phyloP scores from a whole-genome alignment of 23 tunicate genomes.

The Ciona savignyi region DNA sequence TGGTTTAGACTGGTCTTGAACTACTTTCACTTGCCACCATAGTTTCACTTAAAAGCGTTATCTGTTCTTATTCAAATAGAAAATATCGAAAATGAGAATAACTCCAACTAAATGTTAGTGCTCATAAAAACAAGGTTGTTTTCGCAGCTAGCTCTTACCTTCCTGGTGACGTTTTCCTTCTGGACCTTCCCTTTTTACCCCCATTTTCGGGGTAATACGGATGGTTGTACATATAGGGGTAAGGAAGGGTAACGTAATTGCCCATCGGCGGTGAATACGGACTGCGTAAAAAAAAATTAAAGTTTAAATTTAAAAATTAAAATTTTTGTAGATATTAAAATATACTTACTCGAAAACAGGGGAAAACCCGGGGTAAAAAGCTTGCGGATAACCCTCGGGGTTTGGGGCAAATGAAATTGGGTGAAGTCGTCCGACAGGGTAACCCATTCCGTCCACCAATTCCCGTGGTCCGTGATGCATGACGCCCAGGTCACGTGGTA shows the following conservation, averaged over 20 bases:
- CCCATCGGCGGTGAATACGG: no score
- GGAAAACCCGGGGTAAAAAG: no score
- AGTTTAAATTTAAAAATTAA: not conserved
- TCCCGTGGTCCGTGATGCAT: constrained; percentile 8
- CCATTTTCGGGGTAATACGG: not conserved
- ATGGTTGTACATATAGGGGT: not conserved
- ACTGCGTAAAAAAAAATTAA: no score
- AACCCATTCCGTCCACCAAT: constrained; percentile 65
- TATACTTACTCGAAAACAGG: no score
- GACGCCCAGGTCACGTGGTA: not conserved
- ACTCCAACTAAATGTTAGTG: no score
- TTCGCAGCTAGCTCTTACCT: not conserved
- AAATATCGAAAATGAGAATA: no score
- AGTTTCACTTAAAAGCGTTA: no score
- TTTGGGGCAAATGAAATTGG: constrained; percentile 1
- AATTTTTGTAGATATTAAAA: not conserved
- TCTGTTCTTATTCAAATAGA: no score
- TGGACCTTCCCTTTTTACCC: not conserved
- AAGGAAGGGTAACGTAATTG: not conserved
- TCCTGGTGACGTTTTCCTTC: not conserved
- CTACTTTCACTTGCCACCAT: no score
- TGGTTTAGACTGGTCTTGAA: no score
- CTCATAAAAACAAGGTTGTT: no score
- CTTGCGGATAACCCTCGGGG: not conserved
- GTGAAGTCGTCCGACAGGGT: constrained; percentile 34